Conservation (phyloP, 1,140 invertebrate genomes). For the Antheraea pernyi region DNA sequence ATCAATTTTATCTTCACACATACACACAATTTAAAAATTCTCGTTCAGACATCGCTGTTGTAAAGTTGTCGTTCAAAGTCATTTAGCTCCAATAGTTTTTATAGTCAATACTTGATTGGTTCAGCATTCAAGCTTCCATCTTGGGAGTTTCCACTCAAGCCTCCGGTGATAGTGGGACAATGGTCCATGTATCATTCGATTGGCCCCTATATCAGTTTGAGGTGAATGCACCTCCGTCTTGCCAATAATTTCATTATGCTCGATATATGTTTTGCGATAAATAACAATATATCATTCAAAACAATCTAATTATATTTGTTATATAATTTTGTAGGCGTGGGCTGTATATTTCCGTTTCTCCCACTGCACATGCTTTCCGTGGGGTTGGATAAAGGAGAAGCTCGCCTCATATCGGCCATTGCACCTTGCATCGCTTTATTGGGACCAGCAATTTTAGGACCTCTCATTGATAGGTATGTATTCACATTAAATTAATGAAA, state of each 20-base stretch:
- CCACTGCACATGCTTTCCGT: constrained; percentile 85
- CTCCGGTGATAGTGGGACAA: background rate
- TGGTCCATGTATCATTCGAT: background rate
- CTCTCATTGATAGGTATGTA: constrained; percentile 83
- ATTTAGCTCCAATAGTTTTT: background rate
- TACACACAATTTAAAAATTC: background rate
- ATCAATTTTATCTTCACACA: background rate
- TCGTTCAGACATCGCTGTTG: background rate
- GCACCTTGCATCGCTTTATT: constrained; percentile 86
- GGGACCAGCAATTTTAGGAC: constrained; percentile 83
- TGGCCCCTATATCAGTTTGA: background rate
- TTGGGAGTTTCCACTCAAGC: background rate
- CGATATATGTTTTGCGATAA: background rate
- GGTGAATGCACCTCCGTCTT: background rate
- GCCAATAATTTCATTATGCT: background rate
- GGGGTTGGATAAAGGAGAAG: constrained; percentile 85
- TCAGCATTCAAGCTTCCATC: background rate
- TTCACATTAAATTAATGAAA: background rate
- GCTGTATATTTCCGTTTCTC: constrained; percentile 87
- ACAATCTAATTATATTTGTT: background rate
- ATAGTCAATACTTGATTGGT: background rate
- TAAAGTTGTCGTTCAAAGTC: background rate
- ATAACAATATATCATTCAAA: background rate
- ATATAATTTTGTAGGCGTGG: constrained; percentile 81
- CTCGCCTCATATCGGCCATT: constrained; percentile 85